These are phyloP conservation scores for Prochilodus magdalenae DNA, from an alignment of 2,113 vertebrate genomes.

Conservation along the genomic window DNA sequence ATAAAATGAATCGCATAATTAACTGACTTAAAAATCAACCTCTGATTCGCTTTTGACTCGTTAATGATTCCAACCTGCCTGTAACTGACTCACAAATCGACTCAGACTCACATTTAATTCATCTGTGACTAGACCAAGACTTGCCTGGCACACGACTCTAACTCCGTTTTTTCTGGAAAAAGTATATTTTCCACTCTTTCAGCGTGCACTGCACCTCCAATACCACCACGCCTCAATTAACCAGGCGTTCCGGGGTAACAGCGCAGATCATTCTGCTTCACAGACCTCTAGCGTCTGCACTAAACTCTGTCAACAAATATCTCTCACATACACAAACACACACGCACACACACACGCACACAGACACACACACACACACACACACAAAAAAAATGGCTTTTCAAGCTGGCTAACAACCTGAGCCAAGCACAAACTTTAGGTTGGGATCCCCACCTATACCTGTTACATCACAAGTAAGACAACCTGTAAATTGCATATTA, in stretches of 20 bases:
- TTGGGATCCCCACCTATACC: neutral
- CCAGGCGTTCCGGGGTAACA: neutral
- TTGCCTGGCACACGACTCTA: too few relatives aligned
- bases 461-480: neutral
- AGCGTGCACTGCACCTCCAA: neutral
- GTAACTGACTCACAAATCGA: too few relatives aligned
- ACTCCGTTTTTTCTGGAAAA: neutral
- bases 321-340: too few relatives aligned
- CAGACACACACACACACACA: neutral
- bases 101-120: too few relatives aligned
- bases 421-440: neutral
- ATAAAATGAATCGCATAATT: too few relatives aligned
- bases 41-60: too few relatives aligned
- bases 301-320: too few relatives aligned
- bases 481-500: too few relatives aligned
- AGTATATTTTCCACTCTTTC: neutral
- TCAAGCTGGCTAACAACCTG: neutral
- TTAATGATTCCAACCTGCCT: too few relatives aligned
- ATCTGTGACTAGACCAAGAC: too few relatives aligned
- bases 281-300: neutral
- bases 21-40: too few relatives aligned
- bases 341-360: neutral
- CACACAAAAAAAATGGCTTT: neutral
- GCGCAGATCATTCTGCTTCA: neutral
- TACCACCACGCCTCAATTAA: slow-evolving; percentile 9